Conservation (phyloP, 1,140 invertebrate genomes). For the Drosophila nikananu region DNA sequence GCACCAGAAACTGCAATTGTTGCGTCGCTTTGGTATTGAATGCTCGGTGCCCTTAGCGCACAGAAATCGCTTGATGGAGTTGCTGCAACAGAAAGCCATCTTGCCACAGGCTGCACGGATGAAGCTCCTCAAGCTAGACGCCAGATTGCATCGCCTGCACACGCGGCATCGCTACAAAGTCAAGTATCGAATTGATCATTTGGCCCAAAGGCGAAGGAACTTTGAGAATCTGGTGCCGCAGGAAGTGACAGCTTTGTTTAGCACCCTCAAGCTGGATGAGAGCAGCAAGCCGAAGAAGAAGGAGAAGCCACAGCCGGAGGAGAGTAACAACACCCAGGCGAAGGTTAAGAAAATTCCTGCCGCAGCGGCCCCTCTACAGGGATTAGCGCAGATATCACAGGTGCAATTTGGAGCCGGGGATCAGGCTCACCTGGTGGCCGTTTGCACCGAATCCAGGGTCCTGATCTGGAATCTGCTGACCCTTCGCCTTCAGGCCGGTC, state of each 20-base stretch:
- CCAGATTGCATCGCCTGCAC: slow-evolving; percentile 43
- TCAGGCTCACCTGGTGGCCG: slow-evolving; percentile 88
- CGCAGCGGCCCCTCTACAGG: slow-evolving; percentile 45
- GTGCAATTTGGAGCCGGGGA: slow-evolving; percentile 88
- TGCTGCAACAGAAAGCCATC: slow-evolving; percentile 35
- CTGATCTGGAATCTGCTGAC: slow-evolving; percentile 91
- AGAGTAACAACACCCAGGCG: not conserved
- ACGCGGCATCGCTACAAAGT: slow-evolving; percentile 71
- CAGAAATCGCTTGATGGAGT: slow-evolving; percentile 22
- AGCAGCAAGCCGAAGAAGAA: slow-evolving; percentile 31
- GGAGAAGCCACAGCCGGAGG: slow-evolving; percentile 40
- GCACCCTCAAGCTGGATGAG: slow-evolving; percentile 61
- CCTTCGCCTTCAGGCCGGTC: slow-evolving; percentile 86
- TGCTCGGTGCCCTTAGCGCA: slow-evolving; percentile 46
- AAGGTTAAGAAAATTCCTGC: slow-evolving; percentile 1
- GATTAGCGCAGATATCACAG: slow-evolving; percentile 80
- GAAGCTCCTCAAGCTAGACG: slow-evolving; percentile 38
- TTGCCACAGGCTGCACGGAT: not conserved
- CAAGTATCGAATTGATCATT: slow-evolving; percentile 60
- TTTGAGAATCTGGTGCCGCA: slow-evolving; percentile 50
- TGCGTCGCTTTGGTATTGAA: slow-evolving; percentile 70
- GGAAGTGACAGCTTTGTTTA: slow-evolving; percentile 68
- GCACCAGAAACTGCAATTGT: slow-evolving; percentile 75
- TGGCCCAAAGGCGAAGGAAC: slow-evolving; percentile 36
- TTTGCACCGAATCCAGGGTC: slow-evolving; percentile 86